Percentiles rank a stretch among this genome's conserved stretches.
Conservation (phyloP, 2,113 vertebrate species). For the Crotalus viridis region DNA sequence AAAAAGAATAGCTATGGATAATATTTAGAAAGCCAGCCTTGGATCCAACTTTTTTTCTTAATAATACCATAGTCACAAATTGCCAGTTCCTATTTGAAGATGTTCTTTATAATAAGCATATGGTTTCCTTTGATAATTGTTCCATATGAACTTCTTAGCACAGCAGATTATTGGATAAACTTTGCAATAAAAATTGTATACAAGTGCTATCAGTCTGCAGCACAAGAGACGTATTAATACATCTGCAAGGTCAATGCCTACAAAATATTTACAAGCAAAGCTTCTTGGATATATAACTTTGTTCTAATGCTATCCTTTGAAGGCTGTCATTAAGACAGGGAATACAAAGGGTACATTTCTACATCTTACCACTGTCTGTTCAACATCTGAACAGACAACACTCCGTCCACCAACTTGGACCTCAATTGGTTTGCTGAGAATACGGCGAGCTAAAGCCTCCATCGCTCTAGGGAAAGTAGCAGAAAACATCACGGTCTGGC, state of each 20-base stretch:
- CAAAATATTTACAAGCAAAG: not conserved
- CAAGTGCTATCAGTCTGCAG: not conserved
- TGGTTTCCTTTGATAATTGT: not conserved
- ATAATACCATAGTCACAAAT: not conserved
- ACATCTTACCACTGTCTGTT: conserved; percentile 89
- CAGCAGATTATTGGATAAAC: not conserved
- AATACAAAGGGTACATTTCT: accelerated
- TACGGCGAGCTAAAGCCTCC: conserved; percentile 95
- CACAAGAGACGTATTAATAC: not conserved
- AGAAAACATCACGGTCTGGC: conserved; percentile 99
- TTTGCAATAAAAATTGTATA: not conserved
- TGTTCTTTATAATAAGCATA: not conserved
- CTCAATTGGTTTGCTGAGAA: conserved; percentile 91
- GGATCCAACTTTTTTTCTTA: not conserved
- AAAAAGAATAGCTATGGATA: not conserved
- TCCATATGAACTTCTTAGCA: not conserved
- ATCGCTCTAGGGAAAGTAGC: conserved; percentile 97
- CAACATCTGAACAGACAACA: conserved; percentile 96
- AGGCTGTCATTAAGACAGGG: not conserved
- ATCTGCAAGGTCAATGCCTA: not conserved
- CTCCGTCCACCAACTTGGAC: conserved; percentile 96
- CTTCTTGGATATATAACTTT: not conserved
- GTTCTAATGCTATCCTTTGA: not conserved
- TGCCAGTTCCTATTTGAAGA: not conserved
- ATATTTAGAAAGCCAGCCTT: not conserved